These are phyloP conservation scores for Sepiola atlantica DNA, from an alignment of 2,888 invertebrate genomes.

Conservation along the genomic window DNA sequence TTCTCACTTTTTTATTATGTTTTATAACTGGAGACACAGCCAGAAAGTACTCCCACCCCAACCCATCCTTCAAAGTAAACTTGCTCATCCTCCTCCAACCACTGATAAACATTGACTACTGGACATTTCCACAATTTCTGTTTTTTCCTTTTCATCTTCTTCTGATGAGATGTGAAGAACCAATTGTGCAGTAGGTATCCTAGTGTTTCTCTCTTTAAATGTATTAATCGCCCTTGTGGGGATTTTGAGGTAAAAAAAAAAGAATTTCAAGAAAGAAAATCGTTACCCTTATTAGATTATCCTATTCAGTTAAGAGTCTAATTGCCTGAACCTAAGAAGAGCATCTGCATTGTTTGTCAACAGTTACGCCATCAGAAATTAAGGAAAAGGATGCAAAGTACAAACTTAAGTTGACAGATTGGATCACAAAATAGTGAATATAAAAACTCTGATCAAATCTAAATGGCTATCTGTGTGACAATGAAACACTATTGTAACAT, in stretches of 20 bases:
- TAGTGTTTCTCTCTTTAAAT: background rate
- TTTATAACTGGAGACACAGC: background rate
- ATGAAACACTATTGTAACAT: background rate
- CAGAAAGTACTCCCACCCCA: background rate
- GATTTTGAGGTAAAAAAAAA: background rate
- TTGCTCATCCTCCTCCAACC: background rate
- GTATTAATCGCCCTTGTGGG: background rate
- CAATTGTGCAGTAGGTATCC: background rate
- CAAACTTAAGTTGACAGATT: background rate
- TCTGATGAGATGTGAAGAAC: background rate
- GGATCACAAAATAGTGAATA: background rate
- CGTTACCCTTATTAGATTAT: slow-evolving; percentile 15
- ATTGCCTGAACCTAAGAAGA: background rate
- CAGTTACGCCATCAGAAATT: background rate
- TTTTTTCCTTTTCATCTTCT: background rate
- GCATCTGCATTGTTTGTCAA: background rate
- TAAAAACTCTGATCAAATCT: background rate
- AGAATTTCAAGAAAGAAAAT: background rate
- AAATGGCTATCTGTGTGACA: background rate
- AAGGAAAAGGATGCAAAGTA: background rate
- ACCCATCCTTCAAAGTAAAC: background rate
- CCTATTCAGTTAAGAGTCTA: no score
- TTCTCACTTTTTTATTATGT: background rate
- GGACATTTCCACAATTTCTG: background rate
- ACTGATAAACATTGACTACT: background rate